Evolutionary conservation across 92 coral and sea anemone genomes (phyloP).

Genomic region (Montipora capitata): DNA sequence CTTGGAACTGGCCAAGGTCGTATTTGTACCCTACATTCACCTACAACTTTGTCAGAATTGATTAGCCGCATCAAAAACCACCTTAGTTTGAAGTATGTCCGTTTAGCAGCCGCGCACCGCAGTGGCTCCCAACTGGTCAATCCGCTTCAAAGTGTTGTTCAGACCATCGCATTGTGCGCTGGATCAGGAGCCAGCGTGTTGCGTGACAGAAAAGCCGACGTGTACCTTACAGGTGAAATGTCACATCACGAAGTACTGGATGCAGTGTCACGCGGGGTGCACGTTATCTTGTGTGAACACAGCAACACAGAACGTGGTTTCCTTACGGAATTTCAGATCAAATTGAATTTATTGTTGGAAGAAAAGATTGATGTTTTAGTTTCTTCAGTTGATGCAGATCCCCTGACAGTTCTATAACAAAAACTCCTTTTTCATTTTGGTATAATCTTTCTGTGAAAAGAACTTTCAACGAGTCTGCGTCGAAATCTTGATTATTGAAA

Average conservation of each 20-base stretch:
- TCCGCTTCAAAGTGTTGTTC: slow-evolving; percentile 47
- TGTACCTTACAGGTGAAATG: slow-evolving; percentile 98
- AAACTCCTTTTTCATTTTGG: neutral
- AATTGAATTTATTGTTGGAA: slow-evolving; percentile 70
- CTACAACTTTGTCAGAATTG: slow-evolving; percentile 75
- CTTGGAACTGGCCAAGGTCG: slow-evolving; percentile 93
- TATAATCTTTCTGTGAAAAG: neutral
- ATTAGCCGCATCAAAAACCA: slow-evolving; percentile 81
- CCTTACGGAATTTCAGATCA: slow-evolving; percentile 71
- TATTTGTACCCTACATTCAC: slow-evolving; percentile 77
- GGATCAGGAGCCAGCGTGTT: slow-evolving; percentile 98
- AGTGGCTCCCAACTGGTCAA: neutral
- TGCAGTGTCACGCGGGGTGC: slow-evolving; percentile 90
- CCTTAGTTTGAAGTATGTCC: slow-evolving; percentile 81
- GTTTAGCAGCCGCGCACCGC: slow-evolving; percentile 79
- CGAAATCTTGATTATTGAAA: neutral
- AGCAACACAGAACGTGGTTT: slow-evolving; percentile 99
- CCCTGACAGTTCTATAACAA: slow-evolving; percentile 78
- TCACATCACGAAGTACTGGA: slow-evolving; percentile 97
- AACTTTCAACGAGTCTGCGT: neutral
- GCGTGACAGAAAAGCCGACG: slow-evolving; percentile 87
- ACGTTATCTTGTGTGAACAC: slow-evolving; percentile 97
- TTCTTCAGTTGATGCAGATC: slow-evolving; percentile 87
- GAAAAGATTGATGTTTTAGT: slow-evolving; percentile 75
- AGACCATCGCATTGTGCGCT: slow-evolving; percentile 94